Percentiles rank a stretch among this genome's conserved stretches.
phyloP scores from a whole-genome alignment of 1,140 invertebrate species.

The Sipha flava region DNA sequence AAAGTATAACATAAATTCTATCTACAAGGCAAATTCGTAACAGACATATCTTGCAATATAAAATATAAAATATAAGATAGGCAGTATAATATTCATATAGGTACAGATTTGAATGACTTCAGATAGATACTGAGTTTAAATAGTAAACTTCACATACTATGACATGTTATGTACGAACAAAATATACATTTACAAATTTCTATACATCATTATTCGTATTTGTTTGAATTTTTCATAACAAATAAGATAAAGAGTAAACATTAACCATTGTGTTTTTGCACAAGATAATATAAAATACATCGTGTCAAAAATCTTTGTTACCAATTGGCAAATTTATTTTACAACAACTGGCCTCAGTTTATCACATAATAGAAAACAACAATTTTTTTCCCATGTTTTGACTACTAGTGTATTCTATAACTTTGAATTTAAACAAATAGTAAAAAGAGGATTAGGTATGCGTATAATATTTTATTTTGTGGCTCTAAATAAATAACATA shows the following conservation, averaged over 20 bases:
- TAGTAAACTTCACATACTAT: no score
- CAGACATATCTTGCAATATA: no score
- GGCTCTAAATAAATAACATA: no score
- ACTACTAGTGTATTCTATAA: not conserved
- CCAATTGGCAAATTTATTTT: not conserved
- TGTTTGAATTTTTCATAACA: not conserved
- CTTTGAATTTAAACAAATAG: not conserved
- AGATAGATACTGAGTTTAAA: no score
- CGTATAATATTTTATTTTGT: not conserved
- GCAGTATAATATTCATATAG: no score
- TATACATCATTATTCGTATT: not conserved
- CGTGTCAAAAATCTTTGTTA: not conserved
- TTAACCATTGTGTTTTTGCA: not conserved
- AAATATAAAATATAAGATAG: no score
- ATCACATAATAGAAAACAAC: not conserved
- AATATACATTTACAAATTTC: not conserved
- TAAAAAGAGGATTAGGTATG: not conserved
- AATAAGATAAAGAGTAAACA: not conserved
- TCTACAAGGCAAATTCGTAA: not conserved
- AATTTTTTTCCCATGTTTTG: not conserved
- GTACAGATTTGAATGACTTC: not conserved
- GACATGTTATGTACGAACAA: not conserved
- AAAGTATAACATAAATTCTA: not conserved
- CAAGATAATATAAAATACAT: not conserved
- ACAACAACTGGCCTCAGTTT: not conserved